Percentiles rank a stretch among this genome's conserved stretches.
These are phyloP conservation scores for Deilephila elpenor DNA, from an alignment of 2,888 invertebrate genomes.

Conservation along the genomic window DNA sequence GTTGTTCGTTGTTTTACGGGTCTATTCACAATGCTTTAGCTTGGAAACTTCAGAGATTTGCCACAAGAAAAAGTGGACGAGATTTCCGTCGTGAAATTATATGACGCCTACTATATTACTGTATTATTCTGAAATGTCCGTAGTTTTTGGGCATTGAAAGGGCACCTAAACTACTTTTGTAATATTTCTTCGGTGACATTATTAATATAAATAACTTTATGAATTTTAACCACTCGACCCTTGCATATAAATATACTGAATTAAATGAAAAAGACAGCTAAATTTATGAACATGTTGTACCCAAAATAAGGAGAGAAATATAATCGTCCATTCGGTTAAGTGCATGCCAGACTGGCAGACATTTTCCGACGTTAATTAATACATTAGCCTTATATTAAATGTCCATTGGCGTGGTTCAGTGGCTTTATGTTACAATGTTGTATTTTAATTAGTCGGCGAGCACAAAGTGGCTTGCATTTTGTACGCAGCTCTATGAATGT, in stretches of 20 bases:
- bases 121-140: conserved; percentile 51
- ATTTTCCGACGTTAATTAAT: conserved; percentile 56
- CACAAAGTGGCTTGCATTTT: conserved; percentile 56
- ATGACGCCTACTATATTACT: conserved; percentile 62
- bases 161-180: conserved; percentile 10
- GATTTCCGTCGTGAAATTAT: conserved; percentile 62
- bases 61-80: conserved; percentile 61
- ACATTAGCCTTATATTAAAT: conserved; percentile 54
- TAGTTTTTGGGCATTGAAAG: neutral
- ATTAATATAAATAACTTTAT: no score
- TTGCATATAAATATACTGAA: neutral
- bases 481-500: conserved; percentile 42
- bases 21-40: conserved; percentile 81
- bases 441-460: conserved; percentile 66
- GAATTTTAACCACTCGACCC: neutral
- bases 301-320: neutral
- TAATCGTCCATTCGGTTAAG: conserved; percentile 37
- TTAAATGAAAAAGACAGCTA: neutral
- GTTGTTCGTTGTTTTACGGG: conserved; percentile 84
- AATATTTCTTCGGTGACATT: neutral
- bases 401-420: conserved; percentile 53
- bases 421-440: conserved; percentile 65
- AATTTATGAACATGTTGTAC: neutral
- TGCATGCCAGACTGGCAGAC: conserved; percentile 42
- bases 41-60: conserved; percentile 78